These are phyloP conservation scores for Trissonchulus sp. DNA, from an alignment of 2,888 invertebrate genomes.

Conservation along the genomic window DNA sequence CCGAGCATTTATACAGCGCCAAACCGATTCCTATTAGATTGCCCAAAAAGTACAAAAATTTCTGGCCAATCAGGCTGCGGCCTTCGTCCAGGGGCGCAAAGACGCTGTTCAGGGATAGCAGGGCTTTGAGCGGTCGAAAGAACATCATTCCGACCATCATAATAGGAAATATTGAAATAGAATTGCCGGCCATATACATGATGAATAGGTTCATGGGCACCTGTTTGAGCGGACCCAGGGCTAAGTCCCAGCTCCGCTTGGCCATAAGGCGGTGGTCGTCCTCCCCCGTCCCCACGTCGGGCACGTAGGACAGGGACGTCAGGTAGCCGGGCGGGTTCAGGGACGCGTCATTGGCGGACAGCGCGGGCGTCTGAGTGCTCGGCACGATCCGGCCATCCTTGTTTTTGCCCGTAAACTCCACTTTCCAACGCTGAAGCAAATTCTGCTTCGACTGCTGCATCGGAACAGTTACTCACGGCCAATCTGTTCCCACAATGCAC, in stretches of 20 bases:
- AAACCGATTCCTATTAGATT: slow-evolving; percentile 83
- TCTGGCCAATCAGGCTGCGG: slow-evolving; percentile 63
- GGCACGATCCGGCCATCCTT: neutral
- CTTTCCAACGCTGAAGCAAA: slow-evolving; percentile 29
- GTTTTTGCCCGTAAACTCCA: slow-evolving; percentile 3
- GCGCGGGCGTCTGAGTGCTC: too few relatives aligned
- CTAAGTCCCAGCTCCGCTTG: slow-evolving; percentile 51
- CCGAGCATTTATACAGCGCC: slow-evolving; percentile 93
- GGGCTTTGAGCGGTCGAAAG: slow-evolving; percentile 86
- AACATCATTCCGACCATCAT: slow-evolving; percentile 99
- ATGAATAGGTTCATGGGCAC: slow-evolving; percentile 88
- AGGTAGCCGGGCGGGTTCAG: slow-evolving; percentile 11
- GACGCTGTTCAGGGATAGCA: slow-evolving; percentile 68
- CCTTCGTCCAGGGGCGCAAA: slow-evolving; percentile 23
- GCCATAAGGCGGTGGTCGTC: slow-evolving; percentile 47
- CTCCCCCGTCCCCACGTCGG: slow-evolving; percentile 37
- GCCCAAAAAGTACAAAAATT: slow-evolving; percentile 84
- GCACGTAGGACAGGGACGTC: slow-evolving; percentile 1
- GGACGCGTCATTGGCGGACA: neutral
- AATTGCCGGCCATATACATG: slow-evolving; percentile 99
- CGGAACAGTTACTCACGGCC: too few relatives aligned
- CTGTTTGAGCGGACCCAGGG: slow-evolving; percentile 47
- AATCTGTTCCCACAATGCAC: too few relatives aligned
- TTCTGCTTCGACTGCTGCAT: too few relatives aligned
- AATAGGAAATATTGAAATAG: slow-evolving; percentile 97